These are phyloP conservation scores for Dromococcyx pavoninus DNA, from an alignment of 2,797 vertebrate species.

Conservation along the genomic window DNA sequence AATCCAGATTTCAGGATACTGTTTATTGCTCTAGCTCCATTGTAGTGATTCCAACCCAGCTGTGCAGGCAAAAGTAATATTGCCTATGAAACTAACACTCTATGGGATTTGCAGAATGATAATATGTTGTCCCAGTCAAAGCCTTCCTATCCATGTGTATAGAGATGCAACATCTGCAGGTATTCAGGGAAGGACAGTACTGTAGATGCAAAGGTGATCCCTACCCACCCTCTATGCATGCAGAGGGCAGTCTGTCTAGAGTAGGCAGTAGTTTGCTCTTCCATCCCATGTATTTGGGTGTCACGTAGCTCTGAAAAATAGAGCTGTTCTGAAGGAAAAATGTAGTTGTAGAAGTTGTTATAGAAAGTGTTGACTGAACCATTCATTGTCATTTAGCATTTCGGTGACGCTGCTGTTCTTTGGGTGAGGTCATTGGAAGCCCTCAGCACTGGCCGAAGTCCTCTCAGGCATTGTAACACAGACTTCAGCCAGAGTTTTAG, in stretches of 20 bases:
- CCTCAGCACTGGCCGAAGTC: neutral
- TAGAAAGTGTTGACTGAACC: constrained; percentile 8
- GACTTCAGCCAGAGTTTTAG: constrained; percentile 10
- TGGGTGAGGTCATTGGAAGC: constrained; percentile 11
- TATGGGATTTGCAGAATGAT: neutral
- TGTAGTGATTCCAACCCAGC: neutral
- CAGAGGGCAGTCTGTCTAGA: constrained; percentile 31
- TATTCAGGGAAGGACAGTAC: neutral
- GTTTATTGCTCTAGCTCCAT: neutral
- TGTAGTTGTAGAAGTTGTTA: constrained; percentile 28
- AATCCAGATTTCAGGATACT: neutral
- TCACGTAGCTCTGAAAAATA: neutral
- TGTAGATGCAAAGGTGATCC: neutral
- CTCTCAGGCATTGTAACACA: constrained; percentile 41
- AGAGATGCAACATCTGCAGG: neutral
- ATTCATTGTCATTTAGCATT: constrained; percentile 49
- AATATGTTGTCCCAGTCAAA: neutral
- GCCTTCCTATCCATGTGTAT: neutral
- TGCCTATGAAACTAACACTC: neutral
- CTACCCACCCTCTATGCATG: constrained; percentile 44
- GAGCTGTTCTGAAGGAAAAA: constrained; percentile 24
- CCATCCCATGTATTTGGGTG: neutral
- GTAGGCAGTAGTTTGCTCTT: constrained; percentile 30
- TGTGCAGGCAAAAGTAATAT: neutral
- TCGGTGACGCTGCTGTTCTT: constrained; percentile 52